phyloP scores from a whole-genome alignment of 2,888 invertebrate genomes.

The Dendrolimus pini region DNA sequence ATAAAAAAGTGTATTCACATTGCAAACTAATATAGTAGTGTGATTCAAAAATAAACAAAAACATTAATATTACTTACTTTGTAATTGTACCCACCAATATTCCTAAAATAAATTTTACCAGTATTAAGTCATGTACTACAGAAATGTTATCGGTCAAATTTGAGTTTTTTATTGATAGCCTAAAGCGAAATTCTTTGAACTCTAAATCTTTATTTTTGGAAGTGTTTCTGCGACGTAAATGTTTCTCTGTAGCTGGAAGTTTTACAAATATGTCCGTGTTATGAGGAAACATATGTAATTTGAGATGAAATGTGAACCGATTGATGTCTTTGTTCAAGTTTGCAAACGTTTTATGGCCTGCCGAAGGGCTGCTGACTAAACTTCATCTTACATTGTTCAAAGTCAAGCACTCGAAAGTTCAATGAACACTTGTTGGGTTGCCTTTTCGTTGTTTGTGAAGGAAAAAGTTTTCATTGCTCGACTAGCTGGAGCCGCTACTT shows the following conservation, averaged over 20 bases:
- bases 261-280: slow-evolving; percentile 36
- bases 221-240: slow-evolving; percentile 28
- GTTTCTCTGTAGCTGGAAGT: slow-evolving; percentile 28
- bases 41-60: no score
- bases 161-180: slow-evolving; percentile 24
- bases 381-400: slow-evolving; percentile 47
- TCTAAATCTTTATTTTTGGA: slow-evolving; percentile 32
- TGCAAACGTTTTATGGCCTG: slow-evolving; percentile 48
- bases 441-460: no score
- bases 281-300: slow-evolving; percentile 60
- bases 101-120: no score
- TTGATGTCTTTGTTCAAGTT: slow-evolving; percentile 71
- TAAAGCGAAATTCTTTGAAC: slow-evolving; percentile 43
- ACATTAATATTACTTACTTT: no score
- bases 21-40: no score
- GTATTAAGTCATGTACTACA: neutral
- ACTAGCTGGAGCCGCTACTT: no score
- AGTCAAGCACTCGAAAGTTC: slow-evolving; percentile 6
- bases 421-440: neutral
- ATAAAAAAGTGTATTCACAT: no score
- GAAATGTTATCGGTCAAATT: neutral
- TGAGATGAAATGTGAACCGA: slow-evolving; percentile 69
- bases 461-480: no score
- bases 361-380: slow-evolving; percentile 59
- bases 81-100: no score